Conservation (phyloP, 2,797 vertebrate species). For the Denticeps clupeoides region DNA sequence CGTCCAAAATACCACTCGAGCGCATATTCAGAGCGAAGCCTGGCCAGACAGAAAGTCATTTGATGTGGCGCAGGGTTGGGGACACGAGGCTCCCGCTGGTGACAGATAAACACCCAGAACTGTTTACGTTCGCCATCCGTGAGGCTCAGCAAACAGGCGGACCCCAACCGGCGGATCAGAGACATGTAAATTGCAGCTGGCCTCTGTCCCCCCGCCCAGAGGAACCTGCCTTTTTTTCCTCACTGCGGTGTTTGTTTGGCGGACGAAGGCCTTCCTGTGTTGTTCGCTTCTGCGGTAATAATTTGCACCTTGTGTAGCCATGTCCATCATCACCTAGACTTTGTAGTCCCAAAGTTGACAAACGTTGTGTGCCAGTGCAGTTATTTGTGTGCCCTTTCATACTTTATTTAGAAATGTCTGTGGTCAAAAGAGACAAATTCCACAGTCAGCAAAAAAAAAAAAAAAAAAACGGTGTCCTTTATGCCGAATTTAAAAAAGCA, state of each 20-base stretch:
- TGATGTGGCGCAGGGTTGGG: conserved; percentile 52
- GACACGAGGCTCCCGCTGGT: conserved; percentile 37
- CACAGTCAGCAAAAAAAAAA: too few species aligned
- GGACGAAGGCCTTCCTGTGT: conserved; percentile 20
- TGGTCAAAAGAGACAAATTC: too few species aligned
- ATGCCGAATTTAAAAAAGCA: too few species aligned
- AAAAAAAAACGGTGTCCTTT: too few species aligned
- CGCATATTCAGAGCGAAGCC: conserved; percentile 34
- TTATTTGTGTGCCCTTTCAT: conserved; percentile 7
- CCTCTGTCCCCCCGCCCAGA: conserved; percentile 36
- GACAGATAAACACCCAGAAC: conserved; percentile 31
- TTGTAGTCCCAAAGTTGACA: conserved; percentile 13
- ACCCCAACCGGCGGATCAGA: conserved; percentile 33
- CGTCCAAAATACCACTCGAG: too few species aligned
- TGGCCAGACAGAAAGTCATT: conserved; percentile 26
- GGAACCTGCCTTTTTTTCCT: conserved; percentile 25
- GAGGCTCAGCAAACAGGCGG: conserved; percentile 44
- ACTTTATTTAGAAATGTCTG: conserved; percentile 10
- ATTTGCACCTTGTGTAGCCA: conserved; percentile 13
- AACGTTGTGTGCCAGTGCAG: background rate
- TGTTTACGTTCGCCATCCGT: conserved; percentile 53
- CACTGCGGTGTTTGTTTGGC: conserved; percentile 15
- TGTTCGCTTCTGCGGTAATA: conserved; percentile 17
- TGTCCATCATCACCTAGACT: conserved; percentile 12
- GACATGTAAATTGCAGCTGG: conserved; percentile 37